phyloP scores from a whole-genome alignment of 2,113 vertebrate genomes.

The Varanus salvator region DNA sequence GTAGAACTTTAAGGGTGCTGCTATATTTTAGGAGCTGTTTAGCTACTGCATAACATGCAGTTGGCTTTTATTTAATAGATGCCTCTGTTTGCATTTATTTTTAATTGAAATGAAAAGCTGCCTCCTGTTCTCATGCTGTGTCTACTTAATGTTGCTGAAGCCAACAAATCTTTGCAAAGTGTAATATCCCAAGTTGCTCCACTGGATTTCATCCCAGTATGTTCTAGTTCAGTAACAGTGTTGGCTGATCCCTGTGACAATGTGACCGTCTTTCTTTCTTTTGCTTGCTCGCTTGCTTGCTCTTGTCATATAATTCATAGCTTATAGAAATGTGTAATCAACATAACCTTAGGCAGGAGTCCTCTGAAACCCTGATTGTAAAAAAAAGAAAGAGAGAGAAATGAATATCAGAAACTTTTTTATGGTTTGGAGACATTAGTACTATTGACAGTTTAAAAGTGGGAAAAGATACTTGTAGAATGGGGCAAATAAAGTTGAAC shows the following conservation, averaged over 20 bases:
- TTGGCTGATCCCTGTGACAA: conserved; percentile 55
- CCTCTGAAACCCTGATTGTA: conserved; percentile 65
- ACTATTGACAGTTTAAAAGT: conserved; percentile 62
- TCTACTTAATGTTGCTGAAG: conserved; percentile 48
- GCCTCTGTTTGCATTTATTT: conserved; percentile 54
- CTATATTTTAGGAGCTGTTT: neutral
- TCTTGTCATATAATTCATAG: conserved; percentile 39
- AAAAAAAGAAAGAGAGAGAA: conserved; percentile 29
- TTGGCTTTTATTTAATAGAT: neutral
- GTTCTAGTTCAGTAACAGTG: conserved; percentile 45
- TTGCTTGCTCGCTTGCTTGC: neutral
- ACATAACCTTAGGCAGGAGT: conserved; percentile 55
- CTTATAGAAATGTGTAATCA: conserved; percentile 67
- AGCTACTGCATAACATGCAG: neutral
- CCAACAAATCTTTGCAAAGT: conserved; percentile 50
- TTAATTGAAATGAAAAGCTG: conserved; percentile 40
- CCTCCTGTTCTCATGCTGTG: conserved; percentile 12
- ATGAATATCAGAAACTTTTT: conserved; percentile 67
- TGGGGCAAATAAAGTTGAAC: conserved; percentile 16
- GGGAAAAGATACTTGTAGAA: conserved; percentile 41
- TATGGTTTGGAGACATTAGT: conserved; percentile 51
- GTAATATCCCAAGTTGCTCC: conserved; percentile 39
- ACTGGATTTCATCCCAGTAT: conserved; percentile 47
- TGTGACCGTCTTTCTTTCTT: conserved; percentile 2
- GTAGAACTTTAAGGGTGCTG: neutral